A percentile compares a stretch with the other conserved stretches of the same genome.
phyloP scores from a whole-genome alignment of 2,888 invertebrate species.

The Cyrtodaria siliqua region DNA sequence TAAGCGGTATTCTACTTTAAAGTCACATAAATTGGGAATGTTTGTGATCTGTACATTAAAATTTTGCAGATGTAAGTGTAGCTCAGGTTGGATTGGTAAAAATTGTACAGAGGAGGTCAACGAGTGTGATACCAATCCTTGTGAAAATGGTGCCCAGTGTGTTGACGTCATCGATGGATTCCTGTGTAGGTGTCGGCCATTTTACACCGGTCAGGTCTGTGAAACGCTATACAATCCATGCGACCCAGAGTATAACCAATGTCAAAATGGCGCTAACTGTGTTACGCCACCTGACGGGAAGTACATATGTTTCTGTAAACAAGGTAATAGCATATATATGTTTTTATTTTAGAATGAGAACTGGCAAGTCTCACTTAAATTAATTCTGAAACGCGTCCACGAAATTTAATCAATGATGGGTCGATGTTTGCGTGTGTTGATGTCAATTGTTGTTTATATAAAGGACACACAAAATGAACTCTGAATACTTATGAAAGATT shows the following conservation, averaged over 20 bases:
- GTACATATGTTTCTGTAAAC: slow-evolving; percentile 40
- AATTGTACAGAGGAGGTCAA: slow-evolving; percentile 51
- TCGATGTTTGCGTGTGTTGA: too few species aligned
- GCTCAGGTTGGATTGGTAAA: slow-evolving; percentile 26
- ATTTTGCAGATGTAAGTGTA: slow-evolving; percentile 42
- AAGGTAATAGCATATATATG: slow-evolving; percentile 21
- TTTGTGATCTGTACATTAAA: too few species aligned
- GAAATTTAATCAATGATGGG: too few species aligned
- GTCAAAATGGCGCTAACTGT: slow-evolving; percentile 48
- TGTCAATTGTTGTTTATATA: too few species aligned
- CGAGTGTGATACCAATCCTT: slow-evolving; percentile 36
- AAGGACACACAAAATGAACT: too few species aligned
- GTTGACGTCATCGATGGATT: slow-evolving; percentile 36
- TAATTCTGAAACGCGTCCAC: too few species aligned
- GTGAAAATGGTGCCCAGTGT: slow-evolving; percentile 41
- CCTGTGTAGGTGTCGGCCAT: slow-evolving; percentile 46
- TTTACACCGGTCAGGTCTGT: slow-evolving; percentile 47
- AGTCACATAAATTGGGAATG: too few species aligned
- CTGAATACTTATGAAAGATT: too few species aligned
- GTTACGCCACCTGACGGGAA: slow-evolving; percentile 44
- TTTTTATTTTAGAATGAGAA: too few species aligned
- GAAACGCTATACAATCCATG: slow-evolving; percentile 50
- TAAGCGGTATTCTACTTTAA: too few species aligned
- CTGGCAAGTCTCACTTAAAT: too few species aligned
- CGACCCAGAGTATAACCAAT: slow-evolving; percentile 42